Percentiles rank a stretch among this genome's conserved stretches.
phyloP scores from a whole-genome alignment of 1,140 invertebrate genomes.

The Anastatus disparis region DNA sequence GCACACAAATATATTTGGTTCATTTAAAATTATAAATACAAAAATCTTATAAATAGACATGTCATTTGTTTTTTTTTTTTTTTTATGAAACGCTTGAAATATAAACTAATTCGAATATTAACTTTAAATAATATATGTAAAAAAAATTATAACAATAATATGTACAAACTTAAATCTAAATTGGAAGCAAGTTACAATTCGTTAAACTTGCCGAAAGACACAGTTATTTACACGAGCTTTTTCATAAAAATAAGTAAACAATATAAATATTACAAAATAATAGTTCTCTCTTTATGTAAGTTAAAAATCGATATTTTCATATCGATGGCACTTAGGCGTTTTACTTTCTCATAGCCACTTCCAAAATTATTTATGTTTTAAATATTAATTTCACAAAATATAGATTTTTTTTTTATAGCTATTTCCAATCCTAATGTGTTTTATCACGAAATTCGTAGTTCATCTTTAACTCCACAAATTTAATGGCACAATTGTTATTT shows the following conservation, averaged over 20 bases:
- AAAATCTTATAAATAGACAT: background rate
- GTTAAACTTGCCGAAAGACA: constrained; percentile 2
- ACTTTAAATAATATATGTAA: constrained; percentile 13
- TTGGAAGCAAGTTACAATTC: constrained; percentile 6
- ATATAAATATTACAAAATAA: constrained; percentile 30
- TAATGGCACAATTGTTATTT: constrained; percentile 2
- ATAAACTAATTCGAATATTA: background rate
- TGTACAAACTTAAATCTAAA: constrained; percentile 28
- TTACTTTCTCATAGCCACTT: constrained; percentile 13
- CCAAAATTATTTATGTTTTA: background rate
- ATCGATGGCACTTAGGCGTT: constrained; percentile 32
- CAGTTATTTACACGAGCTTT: constrained; percentile 7
- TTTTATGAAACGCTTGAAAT: background rate
- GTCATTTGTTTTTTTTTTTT: background rate
- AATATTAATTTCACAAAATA: constrained; percentile 11
- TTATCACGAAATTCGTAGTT: too few species aligned
- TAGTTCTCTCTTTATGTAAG: constrained; percentile 9
- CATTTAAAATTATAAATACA: constrained; percentile 28
- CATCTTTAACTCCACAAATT: too few species aligned
- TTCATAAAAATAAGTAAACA: background rate
- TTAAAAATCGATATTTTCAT: constrained; percentile 2
- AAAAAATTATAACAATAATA: constrained; percentile 32
- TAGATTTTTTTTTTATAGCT: too few species aligned
- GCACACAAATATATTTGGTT: constrained; percentile 35
- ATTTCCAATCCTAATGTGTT: too few species aligned